Evolutionary conservation across 2,888 invertebrate species (phyloP).

Genomic region (Dynastes maya): DNA sequence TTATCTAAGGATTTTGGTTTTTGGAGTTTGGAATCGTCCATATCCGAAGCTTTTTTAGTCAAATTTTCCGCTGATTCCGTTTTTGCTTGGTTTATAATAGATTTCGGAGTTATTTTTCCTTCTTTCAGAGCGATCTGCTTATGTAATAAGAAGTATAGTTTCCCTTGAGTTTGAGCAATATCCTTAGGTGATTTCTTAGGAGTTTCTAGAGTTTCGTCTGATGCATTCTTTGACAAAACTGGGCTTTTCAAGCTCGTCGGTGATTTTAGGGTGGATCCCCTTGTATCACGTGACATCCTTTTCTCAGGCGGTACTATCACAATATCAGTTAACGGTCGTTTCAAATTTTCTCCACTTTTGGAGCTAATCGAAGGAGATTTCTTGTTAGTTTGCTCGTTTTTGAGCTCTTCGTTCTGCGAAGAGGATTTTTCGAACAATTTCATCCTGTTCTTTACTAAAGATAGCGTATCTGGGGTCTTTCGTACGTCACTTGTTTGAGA

Average conservation of each 20-base stretch:
- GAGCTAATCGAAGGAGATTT: background rate
- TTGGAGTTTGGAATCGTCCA: background rate
- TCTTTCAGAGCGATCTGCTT: conserved; percentile 47
- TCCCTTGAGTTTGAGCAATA: conserved; percentile 15
- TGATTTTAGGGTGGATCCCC: background rate
- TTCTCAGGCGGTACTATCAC: conserved; percentile 10
- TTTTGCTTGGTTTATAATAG: conserved; percentile 17
- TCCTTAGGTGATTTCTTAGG: conserved; percentile 2
- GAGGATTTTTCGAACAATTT: conserved; percentile 66
- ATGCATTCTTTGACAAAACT: background rate
- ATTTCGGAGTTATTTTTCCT: conserved; percentile 40
- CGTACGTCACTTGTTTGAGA: conserved; percentile 57
- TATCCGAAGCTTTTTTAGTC: background rate
- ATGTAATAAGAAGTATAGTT: conserved; percentile 28
- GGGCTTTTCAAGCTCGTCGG: conserved; percentile 9
- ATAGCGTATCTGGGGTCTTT: conserved; percentile 53
- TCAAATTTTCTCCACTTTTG: conserved; percentile 11
- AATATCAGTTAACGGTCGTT: conserved; percentile 20
- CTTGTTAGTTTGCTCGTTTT: background rate
- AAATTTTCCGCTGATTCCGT: background rate
- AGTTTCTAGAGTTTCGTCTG: background rate
- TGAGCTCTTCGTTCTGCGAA: background rate
- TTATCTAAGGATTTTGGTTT: background rate
- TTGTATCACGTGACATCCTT: conserved; percentile 15
- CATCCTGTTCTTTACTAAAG: conserved; percentile 69